phyloP scores from a whole-genome alignment of 2,113 vertebrate genomes.

The Pelodiscus sinensis region DNA sequence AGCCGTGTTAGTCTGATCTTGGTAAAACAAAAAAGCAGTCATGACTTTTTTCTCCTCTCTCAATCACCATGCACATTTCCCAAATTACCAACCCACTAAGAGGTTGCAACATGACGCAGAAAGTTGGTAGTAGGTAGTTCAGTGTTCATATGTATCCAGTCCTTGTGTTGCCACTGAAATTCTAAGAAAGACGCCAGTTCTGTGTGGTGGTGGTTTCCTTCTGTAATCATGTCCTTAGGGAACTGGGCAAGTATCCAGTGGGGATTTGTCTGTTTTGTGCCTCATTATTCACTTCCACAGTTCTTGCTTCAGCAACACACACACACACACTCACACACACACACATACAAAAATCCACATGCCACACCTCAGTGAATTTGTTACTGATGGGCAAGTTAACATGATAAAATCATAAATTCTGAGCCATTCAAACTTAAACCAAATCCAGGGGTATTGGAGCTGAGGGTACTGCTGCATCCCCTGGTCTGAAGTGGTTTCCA shows the following conservation, averaged over 20 bases:
- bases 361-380: too few relatives aligned
- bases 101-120: background rate
- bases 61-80: background rate
- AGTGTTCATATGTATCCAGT: accelerated
- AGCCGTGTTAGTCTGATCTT: too few relatives aligned
- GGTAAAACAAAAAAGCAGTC: too few relatives aligned
- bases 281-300: background rate
- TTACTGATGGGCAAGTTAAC: too few relatives aligned
- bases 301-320: background rate
- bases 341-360: too few relatives aligned
- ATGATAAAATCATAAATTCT: background rate
- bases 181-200: background rate
- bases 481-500: too few relatives aligned
- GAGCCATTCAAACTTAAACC: background rate
- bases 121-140: background rate
- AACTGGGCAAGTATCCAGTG: accelerated
- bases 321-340: too few relatives aligned
- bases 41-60: background rate
- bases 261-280: background rate
- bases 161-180: accelerated
- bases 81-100: background rate
- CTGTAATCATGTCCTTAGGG: background rate
- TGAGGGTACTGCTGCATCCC: too few relatives aligned
- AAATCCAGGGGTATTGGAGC: background rate
- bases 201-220: background rate